phyloP scores from a whole-genome alignment of 2,797 vertebrate genomes.

The Gymnopithys bicolor region DNA sequence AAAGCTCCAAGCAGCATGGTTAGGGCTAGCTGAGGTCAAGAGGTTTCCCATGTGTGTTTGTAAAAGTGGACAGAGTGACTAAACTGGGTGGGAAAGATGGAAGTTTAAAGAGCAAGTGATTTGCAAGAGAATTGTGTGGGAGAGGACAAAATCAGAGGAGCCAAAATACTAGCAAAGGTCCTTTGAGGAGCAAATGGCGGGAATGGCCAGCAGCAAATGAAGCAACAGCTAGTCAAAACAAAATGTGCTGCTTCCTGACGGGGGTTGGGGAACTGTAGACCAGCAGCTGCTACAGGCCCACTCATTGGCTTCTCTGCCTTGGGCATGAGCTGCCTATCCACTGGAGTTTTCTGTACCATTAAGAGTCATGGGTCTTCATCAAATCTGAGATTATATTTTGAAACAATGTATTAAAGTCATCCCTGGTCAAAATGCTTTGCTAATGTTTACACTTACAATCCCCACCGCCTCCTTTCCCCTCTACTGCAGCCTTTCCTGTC shows the following conservation, averaged over 20 bases:
- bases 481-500: not conserved
- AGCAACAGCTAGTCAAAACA: conserved; percentile 29
- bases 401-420: not conserved
- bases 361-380: not conserved
- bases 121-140: not conserved
- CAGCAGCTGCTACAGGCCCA: not conserved
- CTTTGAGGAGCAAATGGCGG: not conserved
- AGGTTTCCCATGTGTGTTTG: not conserved
- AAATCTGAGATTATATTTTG: not conserved
- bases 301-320: not conserved
- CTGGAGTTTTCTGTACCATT: not conserved
- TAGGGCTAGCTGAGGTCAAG: not conserved
- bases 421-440: not conserved
- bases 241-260: not conserved
- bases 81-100: not conserved
- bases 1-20: not conserved
- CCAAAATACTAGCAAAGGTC: not conserved
- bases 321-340: not conserved
- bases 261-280: not conserved
- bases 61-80: not conserved
- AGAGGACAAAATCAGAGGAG: not conserved
- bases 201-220: conserved; percentile 6
- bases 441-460: not conserved
- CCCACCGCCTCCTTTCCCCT: not conserved
- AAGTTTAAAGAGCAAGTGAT: not conserved